Conservation (phyloP, 2,797 vertebrate genomes). For the Todus mexicanus region DNA sequence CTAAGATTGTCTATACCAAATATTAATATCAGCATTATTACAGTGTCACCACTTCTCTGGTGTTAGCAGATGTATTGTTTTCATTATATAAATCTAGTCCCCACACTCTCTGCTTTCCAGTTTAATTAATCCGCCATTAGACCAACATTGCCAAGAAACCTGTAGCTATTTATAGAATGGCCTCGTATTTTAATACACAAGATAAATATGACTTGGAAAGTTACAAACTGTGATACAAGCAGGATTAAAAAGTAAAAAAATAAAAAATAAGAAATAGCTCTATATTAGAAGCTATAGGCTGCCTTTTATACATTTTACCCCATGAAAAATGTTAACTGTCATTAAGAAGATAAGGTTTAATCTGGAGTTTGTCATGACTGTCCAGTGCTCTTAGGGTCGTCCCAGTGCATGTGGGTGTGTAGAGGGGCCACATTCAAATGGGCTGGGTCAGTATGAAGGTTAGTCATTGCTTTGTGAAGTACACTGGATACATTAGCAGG, state of each 20-base stretch:
- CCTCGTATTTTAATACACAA: slow-evolving; percentile 22
- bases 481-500: accelerated
- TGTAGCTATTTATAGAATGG: slow-evolving; percentile 46
- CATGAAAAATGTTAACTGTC: not conserved
- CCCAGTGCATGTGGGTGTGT: not conserved
- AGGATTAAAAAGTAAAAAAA: not conserved
- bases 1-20: not conserved
- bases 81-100: slow-evolving; percentile 63
- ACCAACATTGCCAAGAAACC: slow-evolving; percentile 28
- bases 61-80: slow-evolving; percentile 61
- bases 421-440: not conserved
- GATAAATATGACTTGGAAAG: slow-evolving; percentile 30
- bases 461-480: accelerated
- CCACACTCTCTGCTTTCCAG: slow-evolving; percentile 13
- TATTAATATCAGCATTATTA: slow-evolving; percentile 56
- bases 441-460: not conserved
- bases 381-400: not conserved
- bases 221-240: not conserved
- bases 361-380: not conserved
- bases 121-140: slow-evolving; percentile 54
- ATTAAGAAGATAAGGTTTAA: not conserved
- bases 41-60: slow-evolving; percentile 36
- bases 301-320: not conserved
- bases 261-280: not conserved
- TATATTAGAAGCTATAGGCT: not conserved